phyloP scores from a whole-genome alignment of 2,888 invertebrate genomes.

The Torymus texanus region DNA sequence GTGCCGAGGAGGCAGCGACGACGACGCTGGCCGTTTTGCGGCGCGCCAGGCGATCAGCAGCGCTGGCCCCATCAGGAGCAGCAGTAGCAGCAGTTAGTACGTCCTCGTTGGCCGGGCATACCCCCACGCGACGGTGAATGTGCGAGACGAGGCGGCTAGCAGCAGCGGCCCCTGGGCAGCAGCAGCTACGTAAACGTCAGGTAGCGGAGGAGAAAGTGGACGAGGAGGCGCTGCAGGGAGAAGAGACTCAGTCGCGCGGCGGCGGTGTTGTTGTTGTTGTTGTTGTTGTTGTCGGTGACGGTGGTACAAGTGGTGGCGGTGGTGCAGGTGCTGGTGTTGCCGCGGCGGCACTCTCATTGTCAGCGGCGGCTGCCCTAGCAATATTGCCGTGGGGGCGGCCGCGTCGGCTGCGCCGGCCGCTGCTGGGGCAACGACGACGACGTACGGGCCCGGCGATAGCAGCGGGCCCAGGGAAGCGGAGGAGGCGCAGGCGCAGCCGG shows the following conservation, averaged over 20 bases:
- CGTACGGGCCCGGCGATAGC: no score
- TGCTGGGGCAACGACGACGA: conserved; percentile 52
- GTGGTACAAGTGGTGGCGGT: no score
- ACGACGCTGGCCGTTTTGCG: neutral
- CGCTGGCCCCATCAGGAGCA: neutral
- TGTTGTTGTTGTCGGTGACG: no score
- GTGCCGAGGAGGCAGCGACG: conserved; percentile 1
- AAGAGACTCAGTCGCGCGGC: conserved; percentile 59
- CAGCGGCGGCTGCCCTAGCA: no score
- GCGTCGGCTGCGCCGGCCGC: conserved; percentile 40
- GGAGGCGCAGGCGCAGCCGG: no score
- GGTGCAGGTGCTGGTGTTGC: no score
- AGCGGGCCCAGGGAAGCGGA: no score
- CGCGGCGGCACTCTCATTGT: no score
- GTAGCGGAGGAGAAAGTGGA: conserved; percentile 31
- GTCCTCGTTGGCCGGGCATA: conserved; percentile 3
- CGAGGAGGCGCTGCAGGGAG: conserved; percentile 47
- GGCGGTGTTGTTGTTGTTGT: no score
- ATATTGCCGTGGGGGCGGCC: conserved; percentile 13
- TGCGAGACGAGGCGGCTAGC: conserved; percentile 58
- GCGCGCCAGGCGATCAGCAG: no score
- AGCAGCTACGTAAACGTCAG: conserved; percentile 39
- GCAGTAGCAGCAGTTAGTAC: conserved; percentile 36
- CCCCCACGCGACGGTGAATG: conserved; percentile 49
- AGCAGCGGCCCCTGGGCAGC: conserved; percentile 27